Conservation (phyloP, 2,113 vertebrate species). For the Triplophysa tibetana region DNA sequence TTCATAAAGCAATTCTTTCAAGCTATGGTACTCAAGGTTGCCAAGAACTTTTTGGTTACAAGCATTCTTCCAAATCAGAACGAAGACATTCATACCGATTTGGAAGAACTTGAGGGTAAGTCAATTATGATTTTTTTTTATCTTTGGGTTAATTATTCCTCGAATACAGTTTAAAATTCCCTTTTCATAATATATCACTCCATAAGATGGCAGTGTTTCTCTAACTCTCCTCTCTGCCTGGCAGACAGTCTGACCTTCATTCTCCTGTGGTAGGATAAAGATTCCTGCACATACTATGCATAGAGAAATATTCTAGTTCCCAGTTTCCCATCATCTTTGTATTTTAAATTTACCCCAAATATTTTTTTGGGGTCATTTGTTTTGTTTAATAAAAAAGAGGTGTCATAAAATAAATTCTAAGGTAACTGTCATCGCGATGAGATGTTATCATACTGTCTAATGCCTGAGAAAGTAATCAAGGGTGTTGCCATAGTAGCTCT, state of each 20-base stretch:
- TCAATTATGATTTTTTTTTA: neutral
- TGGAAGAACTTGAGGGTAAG: too few relatives aligned
- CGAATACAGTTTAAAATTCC: neutral
- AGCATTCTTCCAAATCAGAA: too few relatives aligned
- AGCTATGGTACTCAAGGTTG: too few relatives aligned
- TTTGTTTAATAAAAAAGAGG: neutral
- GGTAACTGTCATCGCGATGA: conserved; percentile 20
- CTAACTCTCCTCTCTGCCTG: neutral
- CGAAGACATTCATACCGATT: too few relatives aligned
- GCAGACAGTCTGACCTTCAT: conserved; percentile 61
- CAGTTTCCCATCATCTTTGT: neutral
- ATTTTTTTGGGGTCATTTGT: neutral
- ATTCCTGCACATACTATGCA: neutral
- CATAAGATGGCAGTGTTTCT: conserved; percentile 72
- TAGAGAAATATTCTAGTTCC: neutral
- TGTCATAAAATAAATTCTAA: neutral
- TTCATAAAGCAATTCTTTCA: too few relatives aligned
- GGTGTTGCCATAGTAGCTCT: conserved; percentile 52
- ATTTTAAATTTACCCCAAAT: neutral
- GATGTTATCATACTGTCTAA: conserved; percentile 38
- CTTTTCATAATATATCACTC: conserved; percentile 15
- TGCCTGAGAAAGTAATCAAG: conserved; percentile 64
- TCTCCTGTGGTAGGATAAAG: neutral
- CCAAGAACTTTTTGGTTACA: too few relatives aligned
- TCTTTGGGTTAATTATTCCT: neutral